Conservation (phyloP, 1,140 invertebrate genomes). For the Listronotus bonariensis region DNA sequence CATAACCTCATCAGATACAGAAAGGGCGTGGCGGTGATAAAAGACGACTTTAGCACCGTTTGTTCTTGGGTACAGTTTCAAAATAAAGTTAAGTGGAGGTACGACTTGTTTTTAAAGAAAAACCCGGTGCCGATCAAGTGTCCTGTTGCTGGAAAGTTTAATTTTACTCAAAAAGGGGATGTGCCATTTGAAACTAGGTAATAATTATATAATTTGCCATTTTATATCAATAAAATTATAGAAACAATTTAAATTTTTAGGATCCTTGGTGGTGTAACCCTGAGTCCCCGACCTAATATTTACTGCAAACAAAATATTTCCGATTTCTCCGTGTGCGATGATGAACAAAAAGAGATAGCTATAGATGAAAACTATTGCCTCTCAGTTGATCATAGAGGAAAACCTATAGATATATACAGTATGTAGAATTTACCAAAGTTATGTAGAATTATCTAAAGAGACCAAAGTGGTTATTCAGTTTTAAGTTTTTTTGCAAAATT, state of each 20-base stretch:
- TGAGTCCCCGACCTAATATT: conserved; percentile 88
- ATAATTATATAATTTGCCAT: neutral
- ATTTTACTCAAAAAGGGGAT: conserved; percentile 88
- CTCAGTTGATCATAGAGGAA: conserved; percentile 91
- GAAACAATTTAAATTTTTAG: conserved; percentile 52
- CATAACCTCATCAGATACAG: conserved; percentile 94
- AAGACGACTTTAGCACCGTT: conserved; percentile 87
- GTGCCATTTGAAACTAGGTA: conserved; percentile 81
- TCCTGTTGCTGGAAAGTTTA: conserved; percentile 95
- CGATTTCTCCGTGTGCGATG: conserved; percentile 92
- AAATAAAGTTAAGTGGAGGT: conserved; percentile 84
- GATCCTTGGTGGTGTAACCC: conserved; percentile 91
- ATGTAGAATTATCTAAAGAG: no score
- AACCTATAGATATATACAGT: conserved; percentile 93
- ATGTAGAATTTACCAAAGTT: conserved; percentile 38
- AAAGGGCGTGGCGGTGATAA: conserved; percentile 87
- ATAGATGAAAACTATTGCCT: conserved; percentile 95
- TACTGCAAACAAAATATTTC: conserved; percentile 94
- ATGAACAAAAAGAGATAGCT: conserved; percentile 89
- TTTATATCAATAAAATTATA: neutral
- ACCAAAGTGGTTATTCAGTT: no score
- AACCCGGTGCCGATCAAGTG: conserved; percentile 92
- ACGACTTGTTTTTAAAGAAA: conserved; percentile 85
- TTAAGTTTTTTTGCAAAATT: no score
- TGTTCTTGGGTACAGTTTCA: conserved; percentile 93